Percentiles rank a stretch among this genome's conserved stretches.
Conservation (phyloP, 2,888 invertebrate genomes). For the Tetrapedia diversipes region DNA sequence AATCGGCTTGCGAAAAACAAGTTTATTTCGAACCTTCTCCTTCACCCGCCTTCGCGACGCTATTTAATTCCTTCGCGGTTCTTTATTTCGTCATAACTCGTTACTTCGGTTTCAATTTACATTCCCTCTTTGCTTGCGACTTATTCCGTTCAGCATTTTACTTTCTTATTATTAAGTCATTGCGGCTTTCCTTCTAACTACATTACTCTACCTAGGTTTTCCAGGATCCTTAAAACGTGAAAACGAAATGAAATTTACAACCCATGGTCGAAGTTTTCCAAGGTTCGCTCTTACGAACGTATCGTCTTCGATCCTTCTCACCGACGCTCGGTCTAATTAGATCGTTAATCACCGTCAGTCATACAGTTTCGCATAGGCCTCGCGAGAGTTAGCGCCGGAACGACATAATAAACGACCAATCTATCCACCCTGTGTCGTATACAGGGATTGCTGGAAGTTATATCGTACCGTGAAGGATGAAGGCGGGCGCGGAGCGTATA, state of each 20-base stretch:
- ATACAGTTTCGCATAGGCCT: constrained; percentile 42
- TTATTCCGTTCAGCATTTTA: no score
- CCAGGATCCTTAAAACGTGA: no score
- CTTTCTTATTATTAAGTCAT: neutral
- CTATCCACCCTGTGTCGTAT: constrained; percentile 34
- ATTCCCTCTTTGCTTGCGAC: neutral
- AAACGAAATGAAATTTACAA: no score
- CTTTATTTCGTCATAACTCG: neutral
- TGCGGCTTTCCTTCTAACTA: no score
- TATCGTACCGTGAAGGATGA: neutral
- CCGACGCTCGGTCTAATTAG: constrained; percentile 47
- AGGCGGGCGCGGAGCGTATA: constrained; percentile 25
- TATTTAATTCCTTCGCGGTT: neutral
- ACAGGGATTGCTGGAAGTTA: constrained; percentile 12
- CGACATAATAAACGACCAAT: constrained; percentile 57
- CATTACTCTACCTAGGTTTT: no score
- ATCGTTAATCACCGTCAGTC: constrained; percentile 58
- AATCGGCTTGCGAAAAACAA: neutral
- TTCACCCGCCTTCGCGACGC: no score
- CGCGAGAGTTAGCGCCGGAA: constrained; percentile 48
- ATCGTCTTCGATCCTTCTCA: constrained; percentile 38
- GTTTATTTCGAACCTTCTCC: neutral
- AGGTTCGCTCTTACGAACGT: constrained; percentile 4
- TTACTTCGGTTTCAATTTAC: neutral
- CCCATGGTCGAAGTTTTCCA: neutral